Evolutionary conservation across 2,113 vertebrate genomes (phyloP), one percentile per base, ranked within the genome.

Genomic region (Apus apus): DNA sequence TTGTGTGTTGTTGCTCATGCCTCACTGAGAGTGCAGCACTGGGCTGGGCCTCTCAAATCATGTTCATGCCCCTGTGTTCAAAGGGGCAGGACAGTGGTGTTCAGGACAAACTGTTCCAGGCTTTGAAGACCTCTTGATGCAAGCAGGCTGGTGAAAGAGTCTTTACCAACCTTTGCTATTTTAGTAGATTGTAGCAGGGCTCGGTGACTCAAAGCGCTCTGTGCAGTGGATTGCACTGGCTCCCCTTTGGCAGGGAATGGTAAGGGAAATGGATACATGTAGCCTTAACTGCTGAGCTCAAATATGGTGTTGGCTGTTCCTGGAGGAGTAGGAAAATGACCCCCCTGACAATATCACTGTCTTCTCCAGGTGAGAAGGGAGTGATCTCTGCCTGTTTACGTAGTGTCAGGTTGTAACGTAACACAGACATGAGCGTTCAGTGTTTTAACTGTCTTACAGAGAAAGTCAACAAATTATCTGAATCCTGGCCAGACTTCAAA

Each of bases 391-490:
- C 2, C 1, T 45, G 27, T 83, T 85, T 87, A 15, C 2, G 2
- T 29, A 43, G 26, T 15, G 46, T 62, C 34, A 66, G 60, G 21
- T 70, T 2, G 0, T 75, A 87, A 71, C 58, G 4, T 38, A 38
- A 2, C 0, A 1, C 54, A 73, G 68, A 82, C 54, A 19, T 61
- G 36, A 36, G 64, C 8, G 0, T 79, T 94, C 54, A 20, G 36
- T 3, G 0, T 95, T 91, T 85, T 84, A 87, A 23, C 74, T 79
- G 77, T 70, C 78, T 91, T 4, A 1, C 1, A 1, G 43, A 89
- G 75, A 90, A 96, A 78, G 81, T 79, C 78, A 92, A 76, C 50
- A 95, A 87, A 93, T 85, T 48, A 46, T 83, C 87, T 91, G 94
- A 93, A 61, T 73, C 46, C 32, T 93, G 58, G 87, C 87, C 89